phyloP scores from a whole-genome alignment of 2,797 vertebrate genomes.

The Microctenopoma stevenorrisi region DNA sequence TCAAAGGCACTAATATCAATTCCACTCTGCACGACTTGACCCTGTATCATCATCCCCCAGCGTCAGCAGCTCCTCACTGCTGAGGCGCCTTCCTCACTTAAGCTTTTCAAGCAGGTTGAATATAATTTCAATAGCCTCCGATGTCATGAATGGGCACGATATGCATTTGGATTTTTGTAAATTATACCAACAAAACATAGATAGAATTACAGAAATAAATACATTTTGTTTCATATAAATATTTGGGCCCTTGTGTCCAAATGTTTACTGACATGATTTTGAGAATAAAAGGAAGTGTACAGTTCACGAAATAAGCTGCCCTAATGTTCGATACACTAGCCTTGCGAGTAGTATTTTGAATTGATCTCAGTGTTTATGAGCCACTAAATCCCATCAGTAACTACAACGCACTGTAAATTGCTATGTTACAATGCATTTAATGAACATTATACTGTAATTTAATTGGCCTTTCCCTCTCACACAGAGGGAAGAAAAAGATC shows the following conservation, averaged over 20 bases:
- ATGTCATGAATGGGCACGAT: conserved; percentile 66
- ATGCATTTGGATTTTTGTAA: conserved; percentile 53
- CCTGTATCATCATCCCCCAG: conserved; percentile 61
- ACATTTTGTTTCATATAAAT: conserved; percentile 81
- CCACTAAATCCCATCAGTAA: conserved; percentile 63
- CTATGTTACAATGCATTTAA: conserved; percentile 65
- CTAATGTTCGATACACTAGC: conserved; percentile 54
- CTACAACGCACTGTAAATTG: conserved; percentile 57
- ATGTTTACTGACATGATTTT: conserved; percentile 53
- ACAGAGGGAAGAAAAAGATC: conserved; percentile 47
- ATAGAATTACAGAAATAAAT: conserved; percentile 83
- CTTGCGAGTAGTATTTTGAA: conserved; percentile 52
- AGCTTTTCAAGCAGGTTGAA: conserved; percentile 34
- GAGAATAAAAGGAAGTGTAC: conserved; percentile 65
- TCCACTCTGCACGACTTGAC: conserved; percentile 60
- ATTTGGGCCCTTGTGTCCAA: conserved; percentile 77
- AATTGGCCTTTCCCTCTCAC: conserved; percentile 69
- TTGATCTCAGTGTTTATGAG: conserved; percentile 56
- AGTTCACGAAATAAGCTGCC: conserved; percentile 75
- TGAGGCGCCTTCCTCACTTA: conserved; percentile 66
- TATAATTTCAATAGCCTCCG: conserved; percentile 42
- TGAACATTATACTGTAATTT: conserved; percentile 66
- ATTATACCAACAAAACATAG: conserved; percentile 73
- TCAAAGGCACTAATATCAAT: conserved; percentile 78
- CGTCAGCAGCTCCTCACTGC: conserved; percentile 26